Conservation (phyloP, 2,113 vertebrate genomes). For the Acrocephalus arundinaceus region DNA sequence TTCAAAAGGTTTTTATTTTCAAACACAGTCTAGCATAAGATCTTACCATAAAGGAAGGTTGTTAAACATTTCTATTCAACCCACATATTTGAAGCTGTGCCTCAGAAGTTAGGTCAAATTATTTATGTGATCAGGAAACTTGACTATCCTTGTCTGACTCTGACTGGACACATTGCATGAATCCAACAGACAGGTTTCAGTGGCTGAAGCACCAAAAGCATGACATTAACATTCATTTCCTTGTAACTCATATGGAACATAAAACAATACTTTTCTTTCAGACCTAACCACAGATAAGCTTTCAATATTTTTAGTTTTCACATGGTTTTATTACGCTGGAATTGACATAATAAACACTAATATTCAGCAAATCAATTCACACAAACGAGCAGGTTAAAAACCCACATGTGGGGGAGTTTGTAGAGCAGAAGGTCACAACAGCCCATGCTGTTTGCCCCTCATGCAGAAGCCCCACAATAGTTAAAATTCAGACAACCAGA, state of each 20-base stretch:
- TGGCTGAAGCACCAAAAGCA: neutral
- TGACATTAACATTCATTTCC: neutral
- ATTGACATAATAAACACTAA: neutral
- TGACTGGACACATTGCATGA: neutral
- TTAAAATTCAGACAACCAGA: neutral
- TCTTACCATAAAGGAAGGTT: constrained; percentile 23
- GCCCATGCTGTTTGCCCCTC: neutral
- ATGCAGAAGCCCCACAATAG: neutral
- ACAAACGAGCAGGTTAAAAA: neutral
- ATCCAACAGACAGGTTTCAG: neutral
- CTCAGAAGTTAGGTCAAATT: constrained; percentile 30
- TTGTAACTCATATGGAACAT: neutral
- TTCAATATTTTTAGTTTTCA: neutral
- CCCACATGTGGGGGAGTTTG: neutral
- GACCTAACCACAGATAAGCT: neutral
- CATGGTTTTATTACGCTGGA: neutral
- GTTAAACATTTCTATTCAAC: constrained; percentile 42
- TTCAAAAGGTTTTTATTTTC: constrained; percentile 65
- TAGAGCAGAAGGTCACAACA: neutral
- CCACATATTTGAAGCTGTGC: constrained; percentile 22
- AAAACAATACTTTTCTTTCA: neutral
- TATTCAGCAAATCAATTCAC: neutral
- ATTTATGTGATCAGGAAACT: constrained; percentile 22
- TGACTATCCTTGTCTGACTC: neutral
- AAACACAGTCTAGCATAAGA: constrained; percentile 46